A percentile compares a stretch with the other conserved stretches of the same genome.
phyloP scores from a whole-genome alignment of 2,797 vertebrate species.

The Chaetophractus vellerosus region DNA sequence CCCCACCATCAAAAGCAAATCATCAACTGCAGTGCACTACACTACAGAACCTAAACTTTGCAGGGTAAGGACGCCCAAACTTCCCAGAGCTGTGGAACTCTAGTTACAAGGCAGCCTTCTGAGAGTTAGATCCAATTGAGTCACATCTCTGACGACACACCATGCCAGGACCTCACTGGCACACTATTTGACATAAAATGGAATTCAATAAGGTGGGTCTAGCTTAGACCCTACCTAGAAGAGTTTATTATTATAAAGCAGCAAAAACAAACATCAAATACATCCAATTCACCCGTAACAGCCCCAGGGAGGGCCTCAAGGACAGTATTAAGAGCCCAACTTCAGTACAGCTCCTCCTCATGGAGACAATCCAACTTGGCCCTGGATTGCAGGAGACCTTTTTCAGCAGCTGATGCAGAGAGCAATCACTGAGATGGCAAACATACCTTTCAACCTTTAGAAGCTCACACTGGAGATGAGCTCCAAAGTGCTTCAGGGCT shows the following conservation, averaged over 20 bases:
- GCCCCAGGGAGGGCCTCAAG: constrained; percentile 11
- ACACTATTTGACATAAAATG: constrained; percentile 1
- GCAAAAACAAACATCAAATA: constrained; percentile 46
- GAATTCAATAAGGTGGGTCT: constrained; percentile 47
- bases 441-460: constrained; percentile 4
- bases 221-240: constrained; percentile 4
- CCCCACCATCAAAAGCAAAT: constrained; percentile 49
- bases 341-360: constrained; percentile 21
- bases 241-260: constrained; percentile 51
- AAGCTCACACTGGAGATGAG: constrained; percentile 1
- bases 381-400: neutral
- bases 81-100: constrained; percentile 18
- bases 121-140: constrained; percentile 24
- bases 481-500: neutral
- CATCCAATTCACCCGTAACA: constrained; percentile 34
- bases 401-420: constrained; percentile 42
- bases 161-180: constrained; percentile 62
- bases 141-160: constrained; percentile 26
- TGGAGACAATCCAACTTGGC: constrained; percentile 10
- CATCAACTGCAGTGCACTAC: neutral
- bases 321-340: constrained; percentile 31
- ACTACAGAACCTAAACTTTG: neutral
- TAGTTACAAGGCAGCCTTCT: constrained; percentile 51
- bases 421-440: constrained; percentile 31
- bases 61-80: constrained; percentile 17